These are phyloP conservation scores for Rissa tridactyla DNA, from an alignment of 2,113 vertebrate genomes.

Conservation along the genomic window DNA sequence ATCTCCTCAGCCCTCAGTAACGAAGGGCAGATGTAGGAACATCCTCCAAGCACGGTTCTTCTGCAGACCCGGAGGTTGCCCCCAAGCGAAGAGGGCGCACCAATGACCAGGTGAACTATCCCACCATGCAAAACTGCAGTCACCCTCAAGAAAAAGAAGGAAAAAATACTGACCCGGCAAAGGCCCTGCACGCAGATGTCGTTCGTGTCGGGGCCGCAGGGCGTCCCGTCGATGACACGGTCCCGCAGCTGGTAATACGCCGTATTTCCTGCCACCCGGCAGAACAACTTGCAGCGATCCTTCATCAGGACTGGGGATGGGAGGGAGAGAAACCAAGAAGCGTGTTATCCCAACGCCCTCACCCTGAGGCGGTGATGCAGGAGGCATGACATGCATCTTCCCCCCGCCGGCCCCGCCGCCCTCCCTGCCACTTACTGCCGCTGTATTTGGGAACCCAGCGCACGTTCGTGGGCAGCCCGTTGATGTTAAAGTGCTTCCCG, in stretches of 20 bases:
- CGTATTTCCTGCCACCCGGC: constrained; percentile 91
- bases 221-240: constrained; percentile 93
- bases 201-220: constrained; percentile 93
- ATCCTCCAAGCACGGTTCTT: neutral
- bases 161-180: constrained; percentile 82
- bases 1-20: neutral
- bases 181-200: constrained; percentile 99
- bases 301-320: constrained; percentile 89
- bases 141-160: neutral
- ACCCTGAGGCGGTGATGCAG: accelerated
- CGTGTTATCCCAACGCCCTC: neutral
- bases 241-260: constrained; percentile 98
- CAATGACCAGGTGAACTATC: accelerated
- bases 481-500: constrained; percentile 97
- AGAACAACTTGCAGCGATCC: constrained; percentile 97
- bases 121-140: neutral
- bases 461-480: constrained; percentile 91
- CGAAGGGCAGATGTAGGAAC: neutral
- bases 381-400: neutral
- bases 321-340: constrained; percentile 14
- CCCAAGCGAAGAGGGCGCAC: accelerated
- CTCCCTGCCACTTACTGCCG: constrained; percentile 85
- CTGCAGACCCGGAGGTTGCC: neutral
- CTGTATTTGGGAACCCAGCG: constrained; percentile 99
- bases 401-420: no score